phyloP scores from a whole-genome alignment of 2,113 vertebrate species.

The Empidonax traillii region DNA sequence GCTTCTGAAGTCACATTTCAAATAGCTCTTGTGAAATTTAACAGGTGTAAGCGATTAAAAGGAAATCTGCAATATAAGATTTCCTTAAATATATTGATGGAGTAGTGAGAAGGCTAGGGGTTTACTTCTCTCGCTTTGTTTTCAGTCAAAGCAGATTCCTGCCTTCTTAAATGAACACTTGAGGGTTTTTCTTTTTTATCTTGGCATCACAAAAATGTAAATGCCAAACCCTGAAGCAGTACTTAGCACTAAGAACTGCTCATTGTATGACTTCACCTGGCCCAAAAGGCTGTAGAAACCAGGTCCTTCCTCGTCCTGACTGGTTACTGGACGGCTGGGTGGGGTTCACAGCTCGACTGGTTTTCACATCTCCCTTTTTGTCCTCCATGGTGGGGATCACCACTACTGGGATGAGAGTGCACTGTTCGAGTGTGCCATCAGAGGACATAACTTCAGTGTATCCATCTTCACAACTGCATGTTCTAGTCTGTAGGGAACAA shows the following conservation, averaged over 20 bases:
- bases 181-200: neutral
- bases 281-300: slow-evolving; percentile 97
- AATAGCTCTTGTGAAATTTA: neutral
- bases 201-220: neutral
- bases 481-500: slow-evolving; percentile 79
- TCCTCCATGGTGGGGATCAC: slow-evolving; percentile 89
- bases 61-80: neutral
- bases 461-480: slow-evolving; percentile 91
- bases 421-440: slow-evolving; percentile 86
- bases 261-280: slow-evolving; percentile 81
- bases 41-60: neutral
- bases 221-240: neutral
- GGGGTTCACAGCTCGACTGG: slow-evolving; percentile 91
- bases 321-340: slow-evolving; percentile 82
- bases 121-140: neutral
- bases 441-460: slow-evolving; percentile 92
- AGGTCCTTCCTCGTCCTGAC: slow-evolving; percentile 87
- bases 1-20: neutral
- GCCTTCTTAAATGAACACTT: neutral
- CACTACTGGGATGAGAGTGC: slow-evolving; percentile 90
- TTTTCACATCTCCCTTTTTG: slow-evolving; percentile 93
- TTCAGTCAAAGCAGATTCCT: neutral
- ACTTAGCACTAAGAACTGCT: slow-evolving; percentile 9
- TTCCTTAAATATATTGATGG: neutral
- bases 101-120: neutral